Evolutionary conservation across 2,113 vertebrate genomes (phyloP), one percentile per base, ranked within the genome.

Genomic region (Phylloscopus trochilus): DNA sequence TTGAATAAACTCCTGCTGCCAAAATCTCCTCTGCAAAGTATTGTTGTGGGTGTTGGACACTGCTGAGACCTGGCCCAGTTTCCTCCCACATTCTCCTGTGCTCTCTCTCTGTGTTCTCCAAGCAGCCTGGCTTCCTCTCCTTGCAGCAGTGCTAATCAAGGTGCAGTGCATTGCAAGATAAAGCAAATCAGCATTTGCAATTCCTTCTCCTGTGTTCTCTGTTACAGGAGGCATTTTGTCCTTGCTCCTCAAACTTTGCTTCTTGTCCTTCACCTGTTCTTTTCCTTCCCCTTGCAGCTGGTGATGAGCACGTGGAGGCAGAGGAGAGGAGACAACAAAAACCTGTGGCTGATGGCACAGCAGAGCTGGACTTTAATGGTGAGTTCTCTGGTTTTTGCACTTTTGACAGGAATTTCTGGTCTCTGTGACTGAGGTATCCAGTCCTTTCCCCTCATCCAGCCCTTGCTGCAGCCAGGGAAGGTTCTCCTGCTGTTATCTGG

Each of bases 221-320:
- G 0, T 7, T 44, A 2, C 4, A 49, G n/a, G 19, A 67, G 26
- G 2, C 5, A 1, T 64, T 69, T 37, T 15, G 9, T 56, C 15
- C 64, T 67, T 62, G 20, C 43, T 52, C 26, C 52, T 74, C 43
- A 10, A 11, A 51, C 39, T 59, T 53, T 59, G 9, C 35, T 53
- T 43, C 52, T 69, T 67, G 76, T 62, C 47, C 23, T 59, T 68
- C 41, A 28, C 28, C 12, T 64, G 5, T n/a, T 44, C 15, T 44
- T 49, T 30, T 23, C 18, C 30, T 62, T 78, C 55, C 28, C 2
- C 0, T 23, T 55, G 27, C 47, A 83, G 72, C 43, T 82, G 49
- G 24, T 13, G 11, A 31, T 30, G 43, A 56, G 15, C 15, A 43
- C 9, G 1, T 6, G 14, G 51, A 90, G 18, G 15, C 53, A 39